Percentiles rank a stretch among this genome's conserved stretches.
Conservation (phyloP, 1,140 invertebrate genomes). For the Drosophila arizonae region DNA sequence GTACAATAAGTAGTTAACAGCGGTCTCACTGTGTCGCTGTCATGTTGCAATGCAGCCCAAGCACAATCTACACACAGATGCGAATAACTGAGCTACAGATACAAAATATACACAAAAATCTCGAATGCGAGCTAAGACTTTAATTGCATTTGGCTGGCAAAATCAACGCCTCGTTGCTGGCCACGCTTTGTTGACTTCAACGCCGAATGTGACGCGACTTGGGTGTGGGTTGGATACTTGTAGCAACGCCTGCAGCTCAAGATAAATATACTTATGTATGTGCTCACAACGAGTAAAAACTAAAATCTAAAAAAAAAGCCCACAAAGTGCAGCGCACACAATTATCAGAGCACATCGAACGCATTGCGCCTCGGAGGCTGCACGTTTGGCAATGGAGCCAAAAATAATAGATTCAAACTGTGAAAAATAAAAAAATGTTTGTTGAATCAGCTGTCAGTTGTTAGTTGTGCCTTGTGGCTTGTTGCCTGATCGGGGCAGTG, state of each 20-base stretch:
- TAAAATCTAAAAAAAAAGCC: not conserved
- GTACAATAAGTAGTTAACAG: constrained; percentile 34
- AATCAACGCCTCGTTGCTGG: constrained; percentile 58
- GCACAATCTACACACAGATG: constrained; percentile 20
- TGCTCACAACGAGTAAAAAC: too few relatives aligned
- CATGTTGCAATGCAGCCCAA: constrained; percentile 46
- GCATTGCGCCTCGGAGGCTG: constrained; percentile 38
- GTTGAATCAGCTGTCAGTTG: not conserved
- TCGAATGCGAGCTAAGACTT: constrained; percentile 28
- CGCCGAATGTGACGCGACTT: constrained; percentile 11
- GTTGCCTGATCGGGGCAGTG: not conserved
- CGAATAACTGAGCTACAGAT: constrained; percentile 23
- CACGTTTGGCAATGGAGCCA: constrained; percentile 32
- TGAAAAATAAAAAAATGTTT: not conserved
- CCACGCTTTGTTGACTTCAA: constrained; percentile 62
- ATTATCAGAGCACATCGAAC: constrained; percentile 49
- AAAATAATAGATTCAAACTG: constrained; percentile 17
- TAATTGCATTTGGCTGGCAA: constrained; percentile 64
- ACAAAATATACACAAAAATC: not conserved
- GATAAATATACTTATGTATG: constrained; percentile 13
- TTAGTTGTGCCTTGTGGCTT: not conserved
- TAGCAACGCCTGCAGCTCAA: constrained; percentile 26
- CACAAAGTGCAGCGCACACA: constrained; percentile 11
- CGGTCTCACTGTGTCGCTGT: not conserved
- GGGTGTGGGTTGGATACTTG: constrained; percentile 27